A percentile compares a stretch with the other conserved stretches of the same genome.
phyloP scores from a whole-genome alignment of 2,113 vertebrate genomes.

The Conger conger region DNA sequence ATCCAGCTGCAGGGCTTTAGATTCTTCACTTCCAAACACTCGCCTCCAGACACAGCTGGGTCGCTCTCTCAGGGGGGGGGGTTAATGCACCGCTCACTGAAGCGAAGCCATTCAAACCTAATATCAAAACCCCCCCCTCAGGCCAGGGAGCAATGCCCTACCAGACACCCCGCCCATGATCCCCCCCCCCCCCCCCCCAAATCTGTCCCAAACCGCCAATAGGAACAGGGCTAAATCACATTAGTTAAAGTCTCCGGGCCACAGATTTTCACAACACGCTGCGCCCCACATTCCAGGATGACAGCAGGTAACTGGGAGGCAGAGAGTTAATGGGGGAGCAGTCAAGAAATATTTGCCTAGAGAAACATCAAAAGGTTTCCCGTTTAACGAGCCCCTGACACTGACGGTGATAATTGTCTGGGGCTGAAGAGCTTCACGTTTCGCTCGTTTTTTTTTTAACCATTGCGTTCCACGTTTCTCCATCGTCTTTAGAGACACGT shows the following conservation, averaged over 20 bases:
- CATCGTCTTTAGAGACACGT: neutral
- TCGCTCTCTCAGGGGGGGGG: neutral
- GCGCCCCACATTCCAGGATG: neutral
- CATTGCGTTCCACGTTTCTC: neutral
- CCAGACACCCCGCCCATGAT: neutral
- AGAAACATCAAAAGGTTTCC: neutral
- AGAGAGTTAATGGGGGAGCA: conserved; percentile 3
- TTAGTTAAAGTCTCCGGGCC: neutral
- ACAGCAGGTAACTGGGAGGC: neutral
- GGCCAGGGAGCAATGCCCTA: neutral
- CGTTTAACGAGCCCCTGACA: neutral
- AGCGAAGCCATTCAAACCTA: neutral
- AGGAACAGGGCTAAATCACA: neutral
- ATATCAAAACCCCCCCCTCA: neutral
- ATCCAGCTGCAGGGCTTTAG: too few relatives aligned
- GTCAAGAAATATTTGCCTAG: neutral
- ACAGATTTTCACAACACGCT: neutral
- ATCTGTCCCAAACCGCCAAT: neutral
- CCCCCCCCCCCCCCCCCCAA: too few relatives aligned
- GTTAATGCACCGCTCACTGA: neutral
- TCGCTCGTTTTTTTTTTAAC: neutral
- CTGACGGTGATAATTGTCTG: neutral
- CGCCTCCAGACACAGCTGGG: too few relatives aligned
- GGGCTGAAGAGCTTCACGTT: neutral
- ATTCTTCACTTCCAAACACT: neutral